A percentile compares a stretch with the other conserved stretches of the same genome.
Evolutionary conservation across 1,140 invertebrate genomes (phyloP).

Genomic region (Drosophila punjabiensis): DNA sequence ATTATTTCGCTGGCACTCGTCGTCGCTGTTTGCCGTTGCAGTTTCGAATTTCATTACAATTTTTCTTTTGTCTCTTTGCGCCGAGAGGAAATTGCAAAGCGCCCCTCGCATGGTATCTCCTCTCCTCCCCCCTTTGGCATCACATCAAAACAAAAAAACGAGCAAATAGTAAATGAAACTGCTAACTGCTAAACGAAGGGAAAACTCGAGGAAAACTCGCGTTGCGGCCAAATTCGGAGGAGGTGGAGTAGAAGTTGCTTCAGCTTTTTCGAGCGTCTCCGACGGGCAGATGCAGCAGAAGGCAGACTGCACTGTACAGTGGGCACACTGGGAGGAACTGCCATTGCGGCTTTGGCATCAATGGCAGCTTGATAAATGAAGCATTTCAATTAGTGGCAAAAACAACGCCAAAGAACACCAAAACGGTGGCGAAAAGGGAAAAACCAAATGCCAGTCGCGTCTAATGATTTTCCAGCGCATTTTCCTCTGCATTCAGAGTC

Average conservation of each 20-base stretch:
- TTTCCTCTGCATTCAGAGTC: conserved; percentile 29
- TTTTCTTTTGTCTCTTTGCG: conserved; percentile 71
- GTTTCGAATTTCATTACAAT: conserved; percentile 78
- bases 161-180: conserved; percentile 61
- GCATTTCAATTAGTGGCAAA: conserved; percentile 74
- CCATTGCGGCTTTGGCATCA: conserved; percentile 46
- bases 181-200: conserved; percentile 56
- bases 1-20: conserved; percentile 30
- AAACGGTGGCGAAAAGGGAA: conserved; percentile 8
- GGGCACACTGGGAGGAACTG: conserved; percentile 9
- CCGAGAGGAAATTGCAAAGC: conserved; percentile 61
- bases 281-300: conserved; percentile 37
- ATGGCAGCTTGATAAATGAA: conserved; percentile 77
- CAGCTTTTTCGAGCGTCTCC: conserved; percentile 52
- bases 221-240: not conserved
- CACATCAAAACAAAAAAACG: conserved; percentile 33
- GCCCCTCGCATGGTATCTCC: not conserved
- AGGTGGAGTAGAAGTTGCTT: conserved; percentile 8
- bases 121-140: too few species aligned
- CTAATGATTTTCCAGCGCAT: conserved; percentile 51
- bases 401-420: conserved; percentile 34
- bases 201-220: conserved; percentile 6
- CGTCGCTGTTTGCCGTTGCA: conserved; percentile 59
- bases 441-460: conserved; percentile 25
- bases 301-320: conserved; percentile 22